phyloP scores from a whole-genome alignment of 2,797 vertebrate species.

The Sebastolobus alascanus region DNA sequence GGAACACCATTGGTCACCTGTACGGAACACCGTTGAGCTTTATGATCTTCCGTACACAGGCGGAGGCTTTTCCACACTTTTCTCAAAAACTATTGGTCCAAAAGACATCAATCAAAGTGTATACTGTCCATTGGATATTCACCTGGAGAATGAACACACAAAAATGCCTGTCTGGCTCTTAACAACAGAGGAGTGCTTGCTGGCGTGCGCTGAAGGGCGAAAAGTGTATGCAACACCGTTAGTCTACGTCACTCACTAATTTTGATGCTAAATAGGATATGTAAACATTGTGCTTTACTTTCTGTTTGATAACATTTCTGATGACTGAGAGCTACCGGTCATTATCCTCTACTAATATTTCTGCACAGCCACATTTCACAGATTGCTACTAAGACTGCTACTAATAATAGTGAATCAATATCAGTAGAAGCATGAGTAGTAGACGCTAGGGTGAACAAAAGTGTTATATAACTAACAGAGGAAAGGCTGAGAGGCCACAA shows the following conservation, averaged over 20 bases:
- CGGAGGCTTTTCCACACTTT: neutral
- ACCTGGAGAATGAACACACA: neutral
- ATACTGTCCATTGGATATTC: neutral
- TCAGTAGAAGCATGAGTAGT: constrained; percentile 8
- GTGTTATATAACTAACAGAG: constrained; percentile 24
- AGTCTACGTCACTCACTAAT: neutral
- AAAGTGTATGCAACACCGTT: neutral
- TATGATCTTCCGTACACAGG: neutral
- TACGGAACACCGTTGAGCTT: neutral
- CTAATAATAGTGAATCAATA: constrained; percentile 13
- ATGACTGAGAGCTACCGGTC: neutral
- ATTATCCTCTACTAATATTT: neutral
- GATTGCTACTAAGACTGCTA: neutral
- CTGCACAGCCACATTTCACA: neutral
- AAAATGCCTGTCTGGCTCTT: neutral
- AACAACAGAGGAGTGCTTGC: neutral
- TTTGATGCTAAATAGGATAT: neutral
- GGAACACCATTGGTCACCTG: neutral
- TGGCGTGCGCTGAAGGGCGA: neutral
- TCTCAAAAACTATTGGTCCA: neutral
- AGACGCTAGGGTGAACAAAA: constrained; percentile 2
- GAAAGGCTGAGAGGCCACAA: constrained; percentile 14
- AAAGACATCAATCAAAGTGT: neutral
- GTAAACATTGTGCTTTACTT: too few relatives aligned
- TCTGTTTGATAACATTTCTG: neutral